phyloP scores from a whole-genome alignment of 2,888 invertebrate genomes.

The Chouioia cunea region DNA sequence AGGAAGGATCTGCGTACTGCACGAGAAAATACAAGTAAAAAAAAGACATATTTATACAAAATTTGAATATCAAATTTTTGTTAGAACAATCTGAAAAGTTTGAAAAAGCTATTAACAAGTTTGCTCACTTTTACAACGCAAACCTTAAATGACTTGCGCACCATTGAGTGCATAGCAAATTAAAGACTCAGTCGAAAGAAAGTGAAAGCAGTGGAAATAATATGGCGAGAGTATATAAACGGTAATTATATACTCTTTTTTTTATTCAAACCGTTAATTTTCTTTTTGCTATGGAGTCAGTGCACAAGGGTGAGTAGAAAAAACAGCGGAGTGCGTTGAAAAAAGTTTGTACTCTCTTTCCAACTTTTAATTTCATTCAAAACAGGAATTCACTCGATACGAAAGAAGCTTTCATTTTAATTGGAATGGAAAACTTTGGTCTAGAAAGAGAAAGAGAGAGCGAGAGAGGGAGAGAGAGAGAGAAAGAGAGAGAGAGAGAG shows the following conservation, averaged over 20 bases:
- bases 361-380: constrained; percentile 46
- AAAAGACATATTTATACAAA: too few relatives aligned
- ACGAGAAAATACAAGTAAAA: too few relatives aligned
- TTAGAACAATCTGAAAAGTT: too few relatives aligned
- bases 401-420: constrained; percentile 43
- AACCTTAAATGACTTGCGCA: not conserved
- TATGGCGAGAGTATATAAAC: not conserved
- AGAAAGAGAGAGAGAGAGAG: too few relatives aligned
- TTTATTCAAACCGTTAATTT: constrained; percentile 34
- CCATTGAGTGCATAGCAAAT: not conserved
- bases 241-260: constrained; percentile 12
- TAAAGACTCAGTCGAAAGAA: too few relatives aligned
- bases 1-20: too few relatives aligned
- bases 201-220: not conserved
- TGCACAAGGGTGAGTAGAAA: constrained; percentile 12
- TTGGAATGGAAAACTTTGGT: constrained; percentile 39
- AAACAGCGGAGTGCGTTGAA: constrained; percentile 11
- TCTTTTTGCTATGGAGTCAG: constrained; percentile 10
- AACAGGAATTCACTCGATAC: constrained; percentile 43
- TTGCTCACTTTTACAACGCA: too few relatives aligned
- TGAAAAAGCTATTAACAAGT: too few relatives aligned
- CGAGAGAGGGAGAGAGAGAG: too few relatives aligned
- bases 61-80: too few relatives aligned
- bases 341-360: constrained; percentile 7
- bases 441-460: not conserved